A percentile compares a stretch with the other conserved stretches of the same genome.
phyloP scores from a whole-genome alignment of 2,888 invertebrate species.

The Acronicta psi region DNA sequence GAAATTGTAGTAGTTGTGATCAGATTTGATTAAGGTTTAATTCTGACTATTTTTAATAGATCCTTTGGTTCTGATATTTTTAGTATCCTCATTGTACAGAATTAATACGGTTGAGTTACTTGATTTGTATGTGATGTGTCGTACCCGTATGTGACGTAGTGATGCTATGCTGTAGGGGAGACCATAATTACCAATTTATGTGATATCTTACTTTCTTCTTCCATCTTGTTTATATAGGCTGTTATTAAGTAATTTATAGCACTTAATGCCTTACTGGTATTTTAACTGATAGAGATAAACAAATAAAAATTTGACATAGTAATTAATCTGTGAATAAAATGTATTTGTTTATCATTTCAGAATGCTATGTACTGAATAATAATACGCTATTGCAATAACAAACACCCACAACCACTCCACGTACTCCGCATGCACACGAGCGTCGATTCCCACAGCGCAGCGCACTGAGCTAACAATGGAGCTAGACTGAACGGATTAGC shows the following conservation, averaged over 20 bases:
- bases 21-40: no score
- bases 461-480: constrained; percentile 32
- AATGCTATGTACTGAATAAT: no score
- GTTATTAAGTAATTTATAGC: constrained; percentile 32
- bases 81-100: no score
- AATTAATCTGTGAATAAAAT: no score
- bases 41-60: no score
- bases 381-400: background rate
- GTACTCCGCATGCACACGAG: constrained; percentile 2
- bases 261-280: constrained; percentile 23
- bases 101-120: background rate
- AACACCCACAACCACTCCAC: constrained; percentile 9
- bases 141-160: constrained; percentile 32
- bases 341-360: no score
- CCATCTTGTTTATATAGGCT: constrained; percentile 29
- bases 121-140: constrained; percentile 15
- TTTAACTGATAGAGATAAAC: constrained; percentile 23
- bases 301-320: constrained; percentile 17
- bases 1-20: no score
- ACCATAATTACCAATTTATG: constrained; percentile 36
- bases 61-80: no score
- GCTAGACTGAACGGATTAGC: constrained; percentile 49
- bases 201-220: constrained; percentile 44
- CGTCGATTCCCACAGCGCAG: constrained; percentile 32
- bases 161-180: constrained; percentile 20